Conservation (phyloP, 1,140 invertebrate genomes). For the Lepidurus couesii region DNA sequence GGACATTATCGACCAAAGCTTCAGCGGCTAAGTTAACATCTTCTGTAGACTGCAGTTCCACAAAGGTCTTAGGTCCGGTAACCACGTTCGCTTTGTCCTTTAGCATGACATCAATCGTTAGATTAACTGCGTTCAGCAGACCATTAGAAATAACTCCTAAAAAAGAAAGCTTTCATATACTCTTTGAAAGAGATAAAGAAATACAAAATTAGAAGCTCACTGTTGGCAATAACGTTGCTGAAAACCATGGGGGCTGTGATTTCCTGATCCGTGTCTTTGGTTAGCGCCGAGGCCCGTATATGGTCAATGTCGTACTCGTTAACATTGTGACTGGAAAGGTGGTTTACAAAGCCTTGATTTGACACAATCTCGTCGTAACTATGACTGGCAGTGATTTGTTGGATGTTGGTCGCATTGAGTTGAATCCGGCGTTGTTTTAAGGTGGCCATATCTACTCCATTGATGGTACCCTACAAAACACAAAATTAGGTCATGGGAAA, state of each 20-base stretch:
- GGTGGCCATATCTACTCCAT: not conserved
- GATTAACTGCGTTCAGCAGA: not conserved
- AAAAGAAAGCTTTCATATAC: not conserved
- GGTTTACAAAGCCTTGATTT: not conserved
- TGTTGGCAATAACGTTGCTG: conserved; percentile 19
- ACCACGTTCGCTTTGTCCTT: not conserved
- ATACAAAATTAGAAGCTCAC: not conserved
- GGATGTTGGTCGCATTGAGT: not conserved
- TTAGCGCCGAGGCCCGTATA: not conserved
- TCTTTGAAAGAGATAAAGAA: not conserved
- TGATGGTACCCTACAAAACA: not conserved
- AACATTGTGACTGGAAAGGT: not conserved
- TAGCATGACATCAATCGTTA: not conserved
- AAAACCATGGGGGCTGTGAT: not conserved
- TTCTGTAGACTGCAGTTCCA: not conserved
- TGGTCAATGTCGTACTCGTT: not conserved
- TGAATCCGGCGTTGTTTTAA: not conserved
- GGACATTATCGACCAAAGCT: not conserved
- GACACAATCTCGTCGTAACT: not conserved
- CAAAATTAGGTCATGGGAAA: not conserved
- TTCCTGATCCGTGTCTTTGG: not conserved
- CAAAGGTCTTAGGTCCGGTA: not conserved
- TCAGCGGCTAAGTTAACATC: not conserved
- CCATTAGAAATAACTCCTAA: not conserved
- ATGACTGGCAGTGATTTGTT: not conserved